Evolutionary conservation across 2,113 vertebrate species (phyloP).

Genomic region (Tricholaema leucomelas): DNA sequence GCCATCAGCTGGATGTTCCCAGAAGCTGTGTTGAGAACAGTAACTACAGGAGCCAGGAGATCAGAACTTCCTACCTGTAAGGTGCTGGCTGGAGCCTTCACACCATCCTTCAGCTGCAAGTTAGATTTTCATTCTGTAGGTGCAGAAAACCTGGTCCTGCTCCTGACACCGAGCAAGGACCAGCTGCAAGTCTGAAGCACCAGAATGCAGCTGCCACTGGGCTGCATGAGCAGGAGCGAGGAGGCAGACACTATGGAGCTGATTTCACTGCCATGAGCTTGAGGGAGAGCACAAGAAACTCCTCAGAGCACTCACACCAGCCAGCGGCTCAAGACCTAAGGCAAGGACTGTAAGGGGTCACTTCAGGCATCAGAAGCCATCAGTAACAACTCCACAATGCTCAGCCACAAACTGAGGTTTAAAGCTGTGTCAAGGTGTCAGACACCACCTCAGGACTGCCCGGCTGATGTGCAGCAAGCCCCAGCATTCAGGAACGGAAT

Average conservation of each 20-base stretch:
- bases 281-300: not conserved
- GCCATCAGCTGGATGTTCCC: not conserved
- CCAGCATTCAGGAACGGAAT: not conserved
- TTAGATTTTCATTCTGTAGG: rapidly evolving
- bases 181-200: not conserved
- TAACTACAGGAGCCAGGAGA: not conserved
- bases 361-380: not conserved
- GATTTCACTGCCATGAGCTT: not conserved
- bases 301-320: not conserved
- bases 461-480: not conserved
- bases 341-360: not conserved
- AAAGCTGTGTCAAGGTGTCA: not conserved
- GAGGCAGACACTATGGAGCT: not conserved
- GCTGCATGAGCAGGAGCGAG: not conserved
- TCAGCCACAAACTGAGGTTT: not conserved
- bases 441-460: not conserved
- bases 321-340: not conserved
- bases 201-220: not conserved
- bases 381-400: not conserved
- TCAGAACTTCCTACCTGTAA: not conserved
- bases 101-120: not conserved
- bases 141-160: not conserved
- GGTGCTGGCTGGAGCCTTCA: not conserved
- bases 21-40: not conserved
- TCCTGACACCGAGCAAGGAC: not conserved